Evolutionary conservation across 2,888 invertebrate genomes (phyloP), one percentile per base, ranked within the genome.

Genomic region (Ichneumoninae sp.): DNA sequence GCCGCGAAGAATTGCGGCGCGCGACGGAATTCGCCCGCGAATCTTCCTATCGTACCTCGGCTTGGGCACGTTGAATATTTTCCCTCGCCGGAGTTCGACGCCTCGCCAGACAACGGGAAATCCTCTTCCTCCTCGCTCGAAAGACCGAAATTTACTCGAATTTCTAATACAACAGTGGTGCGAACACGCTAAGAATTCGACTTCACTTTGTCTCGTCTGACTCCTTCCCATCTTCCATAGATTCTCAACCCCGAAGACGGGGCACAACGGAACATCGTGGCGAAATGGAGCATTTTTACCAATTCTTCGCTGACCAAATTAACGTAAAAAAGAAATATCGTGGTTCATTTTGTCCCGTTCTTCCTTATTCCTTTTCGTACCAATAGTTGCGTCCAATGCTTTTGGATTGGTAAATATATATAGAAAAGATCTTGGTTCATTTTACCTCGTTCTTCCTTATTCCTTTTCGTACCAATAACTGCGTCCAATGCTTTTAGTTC

Each of bases 1-100:
- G 54, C 66, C 62, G 52, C 54, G 47, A 52, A 65, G 50, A 47
- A 83, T 33, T 65, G 50, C 70, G 75, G 47, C 40, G 54, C 75
- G 57, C 69, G 69, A 75, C 50, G 83, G 71, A 75, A 76, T 76
- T 66, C 74, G 44, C 57, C 72, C 62, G 72, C 70, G 70, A 75
- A 79, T 79, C 60, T 22, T 62, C 62, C 47, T 36, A 30, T 65
- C 57, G 40, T 71, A 13, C 40, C 44, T 47, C 33, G 62, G 16
- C 72, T n/a, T 52, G 47, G 22, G 44, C 60, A 8, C 47, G 65
- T 47, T 22, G 74, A 66, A 57, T 66, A 66, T 76, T 66, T 68
- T 44, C 13, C 10, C n/a, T 70, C 30, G 22, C n/a, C 50, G 26
- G 22, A 57, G 57, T 13, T 57, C n/a, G 72, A 22, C n/a, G 30